These are phyloP conservation scores for Cotesia chilonis DNA, from an alignment of 1,140 invertebrate species.

Conservation along the genomic window DNA sequence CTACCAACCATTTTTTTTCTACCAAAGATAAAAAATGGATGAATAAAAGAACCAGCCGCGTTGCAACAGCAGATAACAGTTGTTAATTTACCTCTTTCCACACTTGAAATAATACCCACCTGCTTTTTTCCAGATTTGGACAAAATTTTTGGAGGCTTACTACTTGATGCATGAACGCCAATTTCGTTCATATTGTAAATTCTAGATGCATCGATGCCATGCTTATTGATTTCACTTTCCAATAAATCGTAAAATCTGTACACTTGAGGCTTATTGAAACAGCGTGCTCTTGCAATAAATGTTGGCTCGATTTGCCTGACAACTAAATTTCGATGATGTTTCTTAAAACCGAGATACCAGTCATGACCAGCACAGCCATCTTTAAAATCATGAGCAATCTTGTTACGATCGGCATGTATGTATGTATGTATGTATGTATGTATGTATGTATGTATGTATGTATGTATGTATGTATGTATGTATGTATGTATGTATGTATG, in stretches of 20 bases:
- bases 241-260: constrained; percentile 45
- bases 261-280: constrained; percentile 50
- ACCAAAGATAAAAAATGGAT: constrained; percentile 48
- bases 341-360: constrained; percentile 46
- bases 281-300: constrained; percentile 46
- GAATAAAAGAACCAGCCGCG: constrained; percentile 44
- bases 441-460: no score
- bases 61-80: constrained; percentile 43
- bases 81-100: constrained; percentile 48
- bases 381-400: neutral
- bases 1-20: constrained; percentile 39
- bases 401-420: no score
- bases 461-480: no score
- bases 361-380: constrained; percentile 42
- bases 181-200: constrained; percentile 24
- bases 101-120: constrained; percentile 43
- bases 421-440: no score
- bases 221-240: constrained; percentile 19
- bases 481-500: no score
- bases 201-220: constrained; percentile 4
- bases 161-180: neutral
- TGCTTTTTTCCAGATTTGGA: constrained; percentile 48
- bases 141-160: constrained; percentile 49
- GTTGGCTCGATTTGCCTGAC: constrained; percentile 48
- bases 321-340: constrained; percentile 44